Base-by-base conservation (phyloP, 2,888 invertebrate genomes). In the Drosophila paranaensis region DNA sequence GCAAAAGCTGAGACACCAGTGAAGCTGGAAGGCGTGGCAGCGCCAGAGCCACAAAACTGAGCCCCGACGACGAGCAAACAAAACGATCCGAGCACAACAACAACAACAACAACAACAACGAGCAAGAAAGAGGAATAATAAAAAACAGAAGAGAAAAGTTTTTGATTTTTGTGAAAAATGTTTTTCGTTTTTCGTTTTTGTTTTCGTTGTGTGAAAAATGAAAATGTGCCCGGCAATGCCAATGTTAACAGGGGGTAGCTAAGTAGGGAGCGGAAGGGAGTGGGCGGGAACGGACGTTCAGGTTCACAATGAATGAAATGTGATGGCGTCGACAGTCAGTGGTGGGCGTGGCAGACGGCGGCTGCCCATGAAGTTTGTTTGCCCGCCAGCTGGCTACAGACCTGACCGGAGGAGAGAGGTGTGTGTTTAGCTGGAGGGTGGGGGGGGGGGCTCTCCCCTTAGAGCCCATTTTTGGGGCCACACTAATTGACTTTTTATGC, bases 161-260 rank as follows among this genome's bases (percentile, higher is more conserved):
- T 85, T 86, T 77, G 83, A 83, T 77, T 86, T 86, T 82, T 83
- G 62, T 71, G 53, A 70, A 70, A 82, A 71, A 66, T 74, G 74
- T 72, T 85, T 70, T 51, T 54, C 51, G 16, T 58, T 71, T 58
- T 71, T 46, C 53, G 27, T 58, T 71, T 58, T 71, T 43, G 42
- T 73, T 68, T 62, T 77, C 62, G 56, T 61, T 77, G 60, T 68
- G 63, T 69, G 66, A 70, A 77, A 74, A 77, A 77, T 68, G 79
- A 77, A 74, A 79, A 74, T 79, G 75, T 54, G 53, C 50, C 50
- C 27, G 55, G 48, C 53, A 57, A 51, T 50, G 50, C 16, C 54
- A 57, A 48, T 43, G 57, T 25, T 33, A 30, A 20, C 55, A 48
- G 48, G 55, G 55, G 20, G n/a, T 5, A 33, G 33, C 13, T 42